phyloP scores from a whole-genome alignment of 1,140 invertebrate genomes.

The Sarcophaga peregrina region DNA sequence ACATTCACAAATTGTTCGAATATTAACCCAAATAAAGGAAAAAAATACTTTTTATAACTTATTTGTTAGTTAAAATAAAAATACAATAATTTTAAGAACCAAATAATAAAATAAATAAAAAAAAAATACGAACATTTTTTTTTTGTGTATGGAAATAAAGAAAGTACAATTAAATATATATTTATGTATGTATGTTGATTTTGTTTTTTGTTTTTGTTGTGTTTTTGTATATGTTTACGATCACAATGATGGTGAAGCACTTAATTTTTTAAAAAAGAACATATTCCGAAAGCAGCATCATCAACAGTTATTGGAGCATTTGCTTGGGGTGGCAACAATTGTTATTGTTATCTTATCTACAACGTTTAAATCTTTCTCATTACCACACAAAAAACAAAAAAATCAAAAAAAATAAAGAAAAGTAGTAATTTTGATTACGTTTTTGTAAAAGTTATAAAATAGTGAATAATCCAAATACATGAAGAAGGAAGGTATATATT shows the following conservation, averaged over 20 bases:
- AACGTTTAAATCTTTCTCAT: neutral
- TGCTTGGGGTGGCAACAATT: neutral
- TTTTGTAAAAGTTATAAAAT: neutral
- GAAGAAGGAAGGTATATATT: neutral
- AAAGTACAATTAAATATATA: constrained; percentile 38
- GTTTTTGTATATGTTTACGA: constrained; percentile 31
- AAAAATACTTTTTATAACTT: constrained; percentile 36
- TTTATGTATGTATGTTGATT: constrained; percentile 32
- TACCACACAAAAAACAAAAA: neutral
- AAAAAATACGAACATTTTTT: constrained; percentile 40
- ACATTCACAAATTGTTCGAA: constrained; percentile 30
- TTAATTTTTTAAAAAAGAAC: constrained; percentile 10
- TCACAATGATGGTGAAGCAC: constrained; percentile 39
- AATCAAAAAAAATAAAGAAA: no score
- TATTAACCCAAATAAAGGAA: constrained; percentile 30
- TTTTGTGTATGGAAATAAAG: constrained; percentile 32
- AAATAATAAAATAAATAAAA: neutral
- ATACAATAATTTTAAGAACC: constrained; percentile 19
- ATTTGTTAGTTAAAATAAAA: constrained; percentile 37
- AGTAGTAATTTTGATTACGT: neutral
- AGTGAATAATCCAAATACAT: neutral
- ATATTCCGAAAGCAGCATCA: constrained; percentile 26
- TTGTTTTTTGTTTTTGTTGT: constrained; percentile 23
- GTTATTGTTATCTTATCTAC: no score
- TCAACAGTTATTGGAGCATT: constrained; percentile 18